A percentile compares a stretch with the other conserved stretches of the same genome.
Conservation (phyloP, 2,797 vertebrate genomes). For the Gila robusta region DNA sequence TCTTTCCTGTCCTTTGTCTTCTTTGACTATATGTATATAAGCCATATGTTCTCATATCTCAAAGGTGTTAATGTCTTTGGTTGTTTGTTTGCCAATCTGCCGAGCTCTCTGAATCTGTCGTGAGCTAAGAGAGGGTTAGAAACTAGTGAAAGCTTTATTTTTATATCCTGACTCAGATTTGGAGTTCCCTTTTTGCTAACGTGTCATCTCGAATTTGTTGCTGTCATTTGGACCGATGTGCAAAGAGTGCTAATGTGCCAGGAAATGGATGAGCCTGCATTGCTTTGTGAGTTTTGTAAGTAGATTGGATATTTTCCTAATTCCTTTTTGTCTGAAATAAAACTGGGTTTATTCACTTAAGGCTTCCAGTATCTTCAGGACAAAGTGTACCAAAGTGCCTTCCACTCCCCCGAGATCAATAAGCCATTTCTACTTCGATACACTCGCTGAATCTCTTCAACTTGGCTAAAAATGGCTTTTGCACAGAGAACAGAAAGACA, state of each 20-base stretch:
- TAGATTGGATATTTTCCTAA: constrained; percentile 74
- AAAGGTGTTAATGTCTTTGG: constrained; percentile 66
- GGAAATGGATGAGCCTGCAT: constrained; percentile 68
- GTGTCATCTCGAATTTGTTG: constrained; percentile 62
- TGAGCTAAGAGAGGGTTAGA: constrained; percentile 72
- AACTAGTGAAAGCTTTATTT: constrained; percentile 79
- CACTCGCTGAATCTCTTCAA: constrained; percentile 38
- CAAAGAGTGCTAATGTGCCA: background rate
- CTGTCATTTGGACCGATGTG: constrained; percentile 48
- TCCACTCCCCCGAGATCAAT: constrained; percentile 64
- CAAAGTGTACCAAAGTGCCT: constrained; percentile 48
- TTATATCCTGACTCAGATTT: constrained; percentile 81
- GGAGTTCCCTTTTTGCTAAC: constrained; percentile 80
- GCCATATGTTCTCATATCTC: constrained; percentile 77
- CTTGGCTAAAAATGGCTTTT: constrained; percentile 22
- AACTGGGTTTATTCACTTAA: constrained; percentile 64
- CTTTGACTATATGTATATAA: constrained; percentile 72
- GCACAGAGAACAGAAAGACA: constrained; percentile 40
- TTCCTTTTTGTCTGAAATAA: constrained; percentile 72
- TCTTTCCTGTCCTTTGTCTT: constrained; percentile 62
- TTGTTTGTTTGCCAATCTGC: constrained; percentile 72
- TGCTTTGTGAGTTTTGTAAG: constrained; percentile 75
- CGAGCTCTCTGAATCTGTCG: constrained; percentile 68
- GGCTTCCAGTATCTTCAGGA: constrained; percentile 60
- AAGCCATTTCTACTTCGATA: constrained; percentile 53